Evolutionary conservation across 2,888 invertebrate genomes (phyloP).

Genomic region (Rhingia rostrata): DNA sequence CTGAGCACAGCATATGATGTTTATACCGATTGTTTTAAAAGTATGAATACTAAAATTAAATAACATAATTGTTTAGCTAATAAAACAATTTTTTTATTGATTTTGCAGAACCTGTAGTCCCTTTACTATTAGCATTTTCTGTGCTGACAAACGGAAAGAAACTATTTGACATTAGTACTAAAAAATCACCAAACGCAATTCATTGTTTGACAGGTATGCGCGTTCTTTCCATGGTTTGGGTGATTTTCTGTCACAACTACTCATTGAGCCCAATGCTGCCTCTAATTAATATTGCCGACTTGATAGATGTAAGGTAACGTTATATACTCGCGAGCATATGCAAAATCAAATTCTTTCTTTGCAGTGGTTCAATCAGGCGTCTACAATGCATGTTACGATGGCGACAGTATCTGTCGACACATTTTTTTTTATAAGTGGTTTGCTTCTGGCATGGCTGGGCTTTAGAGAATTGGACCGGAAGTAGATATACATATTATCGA

Average conservation of each 20-base stretch:
- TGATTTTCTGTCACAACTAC: conserved; percentile 42
- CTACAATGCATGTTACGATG: conserved; percentile 81
- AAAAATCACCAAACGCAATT: conserved; percentile 34
- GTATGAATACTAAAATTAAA: conserved; percentile 2
- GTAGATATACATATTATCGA: conserved; percentile 69
- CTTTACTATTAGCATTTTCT: conserved; percentile 52
- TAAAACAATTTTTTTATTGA: neutral
- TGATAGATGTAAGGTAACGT: conserved; percentile 21
- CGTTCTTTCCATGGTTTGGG: conserved; percentile 63
- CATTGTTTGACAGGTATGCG: conserved; percentile 55
- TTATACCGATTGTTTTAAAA: conserved; percentile 6
- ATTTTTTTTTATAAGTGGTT: conserved; percentile 86
- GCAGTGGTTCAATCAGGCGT: conserved; percentile 79
- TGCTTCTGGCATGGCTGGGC: conserved; percentile 84
- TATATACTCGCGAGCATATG: too few species aligned
- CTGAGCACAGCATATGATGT: conserved; percentile 50
- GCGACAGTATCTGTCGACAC: conserved; percentile 86
- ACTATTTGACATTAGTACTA: conserved; percentile 38
- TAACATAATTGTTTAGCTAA: neutral
- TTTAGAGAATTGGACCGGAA: conserved; percentile 81
- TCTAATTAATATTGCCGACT: conserved; percentile 20
- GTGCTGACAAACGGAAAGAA: conserved; percentile 35
- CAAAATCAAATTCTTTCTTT: neutral
- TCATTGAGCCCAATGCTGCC: conserved; percentile 18
- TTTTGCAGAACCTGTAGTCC: conserved; percentile 7